Conservation (phyloP, 2,797 vertebrate species). For the Manis javanica region DNA sequence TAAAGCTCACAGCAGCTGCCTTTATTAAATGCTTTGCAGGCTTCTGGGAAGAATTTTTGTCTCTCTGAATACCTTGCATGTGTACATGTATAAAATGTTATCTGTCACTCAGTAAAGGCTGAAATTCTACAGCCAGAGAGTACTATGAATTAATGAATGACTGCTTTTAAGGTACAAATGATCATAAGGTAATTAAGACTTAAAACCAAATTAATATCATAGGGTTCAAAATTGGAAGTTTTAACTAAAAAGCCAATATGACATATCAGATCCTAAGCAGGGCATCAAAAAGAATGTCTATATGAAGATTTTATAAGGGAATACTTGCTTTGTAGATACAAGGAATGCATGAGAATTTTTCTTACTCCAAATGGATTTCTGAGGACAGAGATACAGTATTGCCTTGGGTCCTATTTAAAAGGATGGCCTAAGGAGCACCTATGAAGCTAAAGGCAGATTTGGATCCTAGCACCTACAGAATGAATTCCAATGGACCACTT, state of each 20-base stretch:
- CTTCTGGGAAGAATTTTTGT: not conserved
- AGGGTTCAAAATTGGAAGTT: not conserved
- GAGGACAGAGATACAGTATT: not conserved
- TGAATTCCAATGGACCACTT: not conserved
- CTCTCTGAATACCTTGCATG: not conserved
- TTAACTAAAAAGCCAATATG: not conserved
- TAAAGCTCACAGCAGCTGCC: not conserved
- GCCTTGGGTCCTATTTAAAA: not conserved
- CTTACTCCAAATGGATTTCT: not conserved
- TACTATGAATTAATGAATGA: not conserved
- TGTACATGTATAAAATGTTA: not conserved
- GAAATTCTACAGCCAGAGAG: not conserved
- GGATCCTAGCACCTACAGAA: not conserved
- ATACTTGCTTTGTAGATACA: not conserved
- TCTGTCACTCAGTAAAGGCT: not conserved
- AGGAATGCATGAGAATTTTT: not conserved
- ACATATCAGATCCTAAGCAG: not conserved
- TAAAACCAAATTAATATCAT: not conserved
- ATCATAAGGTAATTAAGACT: not conserved
- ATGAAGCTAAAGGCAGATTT: not conserved
- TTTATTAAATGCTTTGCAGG: not conserved
- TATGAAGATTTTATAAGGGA: not conserved
- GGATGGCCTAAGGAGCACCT: not conserved
- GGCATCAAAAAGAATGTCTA: not conserved
- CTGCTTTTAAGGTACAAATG: not conserved